A percentile compares a stretch with the other conserved stretches of the same genome.
Evolutionary conservation across 2,888 invertebrate species (phyloP).

Genomic region (Napeogenes inachia): DNA sequence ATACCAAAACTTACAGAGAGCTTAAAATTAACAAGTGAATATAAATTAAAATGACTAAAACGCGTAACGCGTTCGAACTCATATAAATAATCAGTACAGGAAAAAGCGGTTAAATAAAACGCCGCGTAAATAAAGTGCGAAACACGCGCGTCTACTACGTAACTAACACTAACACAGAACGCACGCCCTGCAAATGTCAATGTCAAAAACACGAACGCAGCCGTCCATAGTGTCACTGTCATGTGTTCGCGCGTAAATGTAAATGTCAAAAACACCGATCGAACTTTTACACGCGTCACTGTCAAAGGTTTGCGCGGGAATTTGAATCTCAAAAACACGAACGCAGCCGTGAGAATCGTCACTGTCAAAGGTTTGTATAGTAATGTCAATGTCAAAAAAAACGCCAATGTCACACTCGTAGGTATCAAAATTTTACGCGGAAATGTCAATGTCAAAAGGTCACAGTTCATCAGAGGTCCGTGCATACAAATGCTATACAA

Average conservation of each 20-base stretch:
- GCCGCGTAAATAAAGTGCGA: constrained; percentile 41
- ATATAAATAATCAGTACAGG: constrained; percentile 60
- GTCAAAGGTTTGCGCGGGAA: constrained; percentile 10
- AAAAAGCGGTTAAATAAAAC: constrained; percentile 53
- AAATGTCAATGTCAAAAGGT: constrained; percentile 1
- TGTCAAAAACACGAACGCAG: constrained; percentile 8
- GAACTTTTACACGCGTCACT: background rate
- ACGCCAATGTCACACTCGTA: background rate
- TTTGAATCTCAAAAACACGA: background rate
- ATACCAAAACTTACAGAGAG: constrained; percentile 52
- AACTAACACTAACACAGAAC: constrained; percentile 39
- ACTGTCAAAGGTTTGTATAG: constrained; percentile 12
- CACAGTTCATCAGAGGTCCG: background rate
- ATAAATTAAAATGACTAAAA: constrained; percentile 42
- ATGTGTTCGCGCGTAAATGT: constrained; percentile 12
- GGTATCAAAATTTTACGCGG: background rate
- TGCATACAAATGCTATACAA: background rate
- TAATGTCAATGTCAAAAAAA: constrained; percentile 3
- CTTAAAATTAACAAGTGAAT: constrained; percentile 46
- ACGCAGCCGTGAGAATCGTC: constrained; percentile 24
- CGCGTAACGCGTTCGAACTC: constrained; percentile 36
- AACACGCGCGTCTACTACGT: constrained; percentile 47
- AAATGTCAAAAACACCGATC: constrained; percentile 1
- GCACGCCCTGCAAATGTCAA: constrained; percentile 34
- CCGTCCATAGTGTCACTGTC: constrained; percentile 22